Evolutionary conservation across 2,888 invertebrate species (phyloP).

Genomic region (Cryptosula pallasiana): DNA sequence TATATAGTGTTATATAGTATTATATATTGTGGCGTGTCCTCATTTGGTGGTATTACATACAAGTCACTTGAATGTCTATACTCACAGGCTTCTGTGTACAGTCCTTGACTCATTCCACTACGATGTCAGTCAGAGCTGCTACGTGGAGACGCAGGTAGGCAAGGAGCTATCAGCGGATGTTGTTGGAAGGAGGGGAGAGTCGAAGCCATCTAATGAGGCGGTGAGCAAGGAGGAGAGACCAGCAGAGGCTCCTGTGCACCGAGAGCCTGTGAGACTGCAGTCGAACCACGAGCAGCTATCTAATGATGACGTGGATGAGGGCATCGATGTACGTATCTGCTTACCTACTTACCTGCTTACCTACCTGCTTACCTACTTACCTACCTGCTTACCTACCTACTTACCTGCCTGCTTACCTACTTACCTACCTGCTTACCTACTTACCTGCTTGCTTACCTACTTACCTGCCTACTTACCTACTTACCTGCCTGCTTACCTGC

Average conservation of each 20-base stretch:
- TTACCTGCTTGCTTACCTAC: too few species aligned
- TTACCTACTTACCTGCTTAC: too few species aligned
- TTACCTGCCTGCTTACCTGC: too few species aligned
- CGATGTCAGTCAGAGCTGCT: constrained; percentile 59
- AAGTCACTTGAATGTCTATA: too few species aligned
- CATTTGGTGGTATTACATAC: too few species aligned
- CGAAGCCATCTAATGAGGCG: background rate
- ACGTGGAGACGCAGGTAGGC: constrained; percentile 21
- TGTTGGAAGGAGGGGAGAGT: background rate
- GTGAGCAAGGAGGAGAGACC: background rate
- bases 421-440: too few species aligned
- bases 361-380: too few species aligned
- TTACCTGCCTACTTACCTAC: too few species aligned
- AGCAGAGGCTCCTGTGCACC: background rate
- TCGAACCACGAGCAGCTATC: background rate
- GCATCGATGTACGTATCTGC: constrained; percentile 18
- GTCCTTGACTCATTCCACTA: constrained; percentile 89
- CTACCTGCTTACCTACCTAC: too few species aligned
- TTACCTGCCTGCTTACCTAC: too few species aligned
- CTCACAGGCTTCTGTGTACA: constrained; percentile 55
- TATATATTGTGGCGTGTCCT: too few species aligned
- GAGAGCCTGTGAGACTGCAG: background rate
- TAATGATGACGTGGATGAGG: constrained; percentile 22
- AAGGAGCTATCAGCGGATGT: background rate
- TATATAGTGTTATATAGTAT: too few species aligned